Conservation (phyloP, 1,140 invertebrate species). For the Brachionus rotundiformis region DNA sequence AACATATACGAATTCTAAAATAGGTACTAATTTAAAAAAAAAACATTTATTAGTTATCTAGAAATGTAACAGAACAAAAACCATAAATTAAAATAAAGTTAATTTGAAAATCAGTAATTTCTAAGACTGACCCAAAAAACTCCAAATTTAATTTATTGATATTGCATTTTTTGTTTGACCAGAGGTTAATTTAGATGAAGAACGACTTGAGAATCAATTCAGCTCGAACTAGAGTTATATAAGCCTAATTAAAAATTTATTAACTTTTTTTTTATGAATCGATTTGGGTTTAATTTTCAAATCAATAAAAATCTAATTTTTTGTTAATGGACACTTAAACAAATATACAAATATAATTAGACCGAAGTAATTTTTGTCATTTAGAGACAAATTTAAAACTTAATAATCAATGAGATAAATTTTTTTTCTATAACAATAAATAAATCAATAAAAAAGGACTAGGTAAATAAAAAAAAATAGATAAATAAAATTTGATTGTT, state of each 20-base stretch:
- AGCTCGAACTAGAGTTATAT: not conserved
- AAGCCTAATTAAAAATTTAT: slow-evolving; percentile 10
- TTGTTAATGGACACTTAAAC: slow-evolving; percentile 5
- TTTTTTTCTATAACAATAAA: not conserved
- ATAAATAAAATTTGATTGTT: not conserved
- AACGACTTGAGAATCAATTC: not conserved
- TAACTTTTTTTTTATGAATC: not conserved
- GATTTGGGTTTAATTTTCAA: not conserved
- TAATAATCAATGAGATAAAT: slow-evolving; percentile 10
- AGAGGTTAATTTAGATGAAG: slow-evolving; percentile 14
- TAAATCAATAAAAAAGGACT: slow-evolving; percentile 4
- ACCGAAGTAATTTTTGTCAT: slow-evolving; percentile 13
- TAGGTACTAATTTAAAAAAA: no score
- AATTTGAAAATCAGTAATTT: slow-evolving; percentile 8
- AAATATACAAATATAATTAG: slow-evolving; percentile 5
- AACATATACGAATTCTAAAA: no score
- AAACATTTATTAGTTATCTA: not conserved
- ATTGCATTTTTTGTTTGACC: not conserved
- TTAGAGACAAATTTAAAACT: not conserved
- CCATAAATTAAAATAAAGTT: slow-evolving; percentile 3
- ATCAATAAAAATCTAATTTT: slow-evolving; percentile 15
- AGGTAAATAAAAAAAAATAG: slow-evolving; percentile 9
- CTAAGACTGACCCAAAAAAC: slow-evolving; percentile 12
- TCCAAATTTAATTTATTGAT: slow-evolving; percentile 6
- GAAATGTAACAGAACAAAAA: not conserved